phyloP scores from a whole-genome alignment of 2,113 vertebrate species.

The Fregata magnificens region DNA sequence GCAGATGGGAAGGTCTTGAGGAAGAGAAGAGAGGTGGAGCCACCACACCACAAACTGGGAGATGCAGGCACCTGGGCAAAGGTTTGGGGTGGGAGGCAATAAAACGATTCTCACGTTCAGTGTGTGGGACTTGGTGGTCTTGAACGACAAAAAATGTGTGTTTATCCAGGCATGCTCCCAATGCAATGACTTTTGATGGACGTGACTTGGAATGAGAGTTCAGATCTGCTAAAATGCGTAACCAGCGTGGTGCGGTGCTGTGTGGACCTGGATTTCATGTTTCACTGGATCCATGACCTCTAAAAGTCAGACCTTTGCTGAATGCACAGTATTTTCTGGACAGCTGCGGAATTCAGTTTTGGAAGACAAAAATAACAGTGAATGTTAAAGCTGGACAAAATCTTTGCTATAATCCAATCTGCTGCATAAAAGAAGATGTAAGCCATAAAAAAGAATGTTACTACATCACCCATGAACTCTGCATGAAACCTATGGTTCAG shows the following conservation, averaged over 20 bases:
- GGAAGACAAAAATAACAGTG: background rate
- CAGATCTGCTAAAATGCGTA: background rate
- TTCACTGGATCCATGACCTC: background rate
- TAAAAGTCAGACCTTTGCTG: background rate
- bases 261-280: background rate
- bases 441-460: background rate
- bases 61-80: background rate
- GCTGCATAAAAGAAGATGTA: background rate
- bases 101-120: background rate
- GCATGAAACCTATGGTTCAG: background rate
- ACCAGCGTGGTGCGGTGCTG: accelerated
- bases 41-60: background rate
- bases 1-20: background rate
- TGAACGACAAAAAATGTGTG: background rate
- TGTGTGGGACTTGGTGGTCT: accelerated
- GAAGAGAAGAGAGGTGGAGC: background rate
- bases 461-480: background rate
- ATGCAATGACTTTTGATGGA: background rate
- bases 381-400: background rate
- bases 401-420: background rate
- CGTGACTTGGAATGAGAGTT: background rate
- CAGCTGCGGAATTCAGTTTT: background rate
- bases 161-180: background rate
- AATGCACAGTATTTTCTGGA: background rate
- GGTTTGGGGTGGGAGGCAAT: background rate